Percentiles rank a stretch among this genome's conserved stretches.
These are phyloP conservation scores for Spodoptera litura DNA, from an alignment of 1,140 invertebrate species.

Conservation along the genomic window DNA sequence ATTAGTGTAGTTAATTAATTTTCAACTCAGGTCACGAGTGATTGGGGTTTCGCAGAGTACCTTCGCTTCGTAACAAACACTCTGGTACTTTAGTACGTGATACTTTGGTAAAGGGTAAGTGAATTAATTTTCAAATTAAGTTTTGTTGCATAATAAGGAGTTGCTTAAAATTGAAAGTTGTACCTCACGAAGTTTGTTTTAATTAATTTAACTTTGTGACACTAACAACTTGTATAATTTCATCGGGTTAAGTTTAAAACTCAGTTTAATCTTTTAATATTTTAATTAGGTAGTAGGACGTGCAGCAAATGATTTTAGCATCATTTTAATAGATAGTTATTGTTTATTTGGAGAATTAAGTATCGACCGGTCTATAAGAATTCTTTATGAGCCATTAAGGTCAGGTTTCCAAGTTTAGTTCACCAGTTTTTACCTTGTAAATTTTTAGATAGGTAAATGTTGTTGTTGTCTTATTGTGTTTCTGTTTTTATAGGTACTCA, in stretches of 20 bases:
- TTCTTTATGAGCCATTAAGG: no score
- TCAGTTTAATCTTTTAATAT: slow-evolving; percentile 13
- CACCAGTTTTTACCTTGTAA: no score
- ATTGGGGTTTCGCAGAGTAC: slow-evolving; percentile 9
- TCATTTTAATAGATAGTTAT: no score
- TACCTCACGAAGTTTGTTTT: slow-evolving; percentile 8
- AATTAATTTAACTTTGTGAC: slow-evolving; percentile 11
- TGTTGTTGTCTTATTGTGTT: no score
- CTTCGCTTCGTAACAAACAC: not conserved
- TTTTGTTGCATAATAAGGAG: slow-evolving; percentile 24
- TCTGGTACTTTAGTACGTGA: not conserved
- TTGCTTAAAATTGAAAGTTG: slow-evolving; percentile 3
- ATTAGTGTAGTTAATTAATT: slow-evolving; percentile 8
- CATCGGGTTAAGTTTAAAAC: slow-evolving; percentile 20
- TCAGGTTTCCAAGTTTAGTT: no score
- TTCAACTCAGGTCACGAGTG: slow-evolving; percentile 8
- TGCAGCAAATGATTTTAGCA: not conserved
- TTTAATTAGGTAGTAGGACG: not conserved
- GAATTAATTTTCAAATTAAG: not conserved
- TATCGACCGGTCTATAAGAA: no score
- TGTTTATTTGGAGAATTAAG: no score
- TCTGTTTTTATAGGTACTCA: no score
- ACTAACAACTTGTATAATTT: slow-evolving; percentile 12
- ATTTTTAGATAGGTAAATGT: no score
- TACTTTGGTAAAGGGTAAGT: not conserved